These are phyloP conservation scores for Caenorhabditis sp. DNA, from an alignment of 2,888 invertebrate species.

Conservation along the genomic window DNA sequence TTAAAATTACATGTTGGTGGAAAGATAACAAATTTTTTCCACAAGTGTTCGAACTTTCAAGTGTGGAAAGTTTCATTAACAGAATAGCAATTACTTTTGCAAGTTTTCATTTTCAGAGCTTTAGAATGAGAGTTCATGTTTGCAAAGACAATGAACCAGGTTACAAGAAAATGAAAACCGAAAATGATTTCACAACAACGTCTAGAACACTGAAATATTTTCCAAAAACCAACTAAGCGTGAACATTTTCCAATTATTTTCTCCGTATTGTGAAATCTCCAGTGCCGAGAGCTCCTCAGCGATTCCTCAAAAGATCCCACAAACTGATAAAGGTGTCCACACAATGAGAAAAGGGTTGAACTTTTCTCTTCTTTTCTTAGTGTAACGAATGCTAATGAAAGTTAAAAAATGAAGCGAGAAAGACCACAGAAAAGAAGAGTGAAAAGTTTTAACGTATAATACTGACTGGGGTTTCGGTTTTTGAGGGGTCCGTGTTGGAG, in stretches of 20 bases:
- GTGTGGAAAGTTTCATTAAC: too few relatives aligned
- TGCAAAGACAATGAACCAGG: too few relatives aligned
- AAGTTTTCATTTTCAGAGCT: too few relatives aligned
- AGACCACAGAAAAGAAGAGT: neutral
- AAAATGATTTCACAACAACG: neutral
- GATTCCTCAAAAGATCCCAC: constrained; percentile 26
- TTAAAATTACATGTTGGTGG: too few relatives aligned
- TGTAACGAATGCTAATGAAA: constrained; percentile 34
- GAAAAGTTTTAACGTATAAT: constrained; percentile 3
- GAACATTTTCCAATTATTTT: constrained; percentile 25
- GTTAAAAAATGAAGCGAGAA: neutral
- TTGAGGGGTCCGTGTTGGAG: neutral
- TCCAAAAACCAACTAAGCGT: neutral
- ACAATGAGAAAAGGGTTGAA: constrained; percentile 11
- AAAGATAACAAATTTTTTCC: too few relatives aligned
- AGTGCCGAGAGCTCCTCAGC: neutral
- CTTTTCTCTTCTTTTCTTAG: constrained; percentile 12
- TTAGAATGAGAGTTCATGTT: too few relatives aligned
- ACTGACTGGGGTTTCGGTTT: neutral
- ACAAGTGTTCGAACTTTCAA: too few relatives aligned
- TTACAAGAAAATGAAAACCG: neutral
- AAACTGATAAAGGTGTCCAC: constrained; percentile 56
- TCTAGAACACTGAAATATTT: constrained; percentile 3
- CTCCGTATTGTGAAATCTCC: constrained; percentile 24
- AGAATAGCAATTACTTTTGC: too few relatives aligned